Evolutionary conservation across 2,888 invertebrate species (phyloP).

Genomic region (Chrysomela aeneicollis): DNA sequence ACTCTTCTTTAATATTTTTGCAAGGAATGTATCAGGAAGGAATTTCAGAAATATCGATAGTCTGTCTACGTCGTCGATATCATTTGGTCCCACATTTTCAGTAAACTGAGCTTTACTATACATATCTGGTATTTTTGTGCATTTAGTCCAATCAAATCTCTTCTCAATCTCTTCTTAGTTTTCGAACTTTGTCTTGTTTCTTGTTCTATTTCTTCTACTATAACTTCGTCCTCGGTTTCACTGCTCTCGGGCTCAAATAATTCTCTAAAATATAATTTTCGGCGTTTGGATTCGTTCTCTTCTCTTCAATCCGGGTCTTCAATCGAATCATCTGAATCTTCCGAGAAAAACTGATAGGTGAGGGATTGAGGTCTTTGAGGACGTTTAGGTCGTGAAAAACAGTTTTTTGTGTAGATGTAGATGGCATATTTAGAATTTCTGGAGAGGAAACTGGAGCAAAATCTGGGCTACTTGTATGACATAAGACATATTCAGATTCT

Average conservation of each 20-base stretch:
- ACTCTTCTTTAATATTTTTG: no score
- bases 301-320: conserved; percentile 13
- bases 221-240: not conserved
- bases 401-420: no score
- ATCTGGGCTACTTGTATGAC: no score
- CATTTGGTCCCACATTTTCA: conserved; percentile 9
- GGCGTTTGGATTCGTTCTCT: not conserved
- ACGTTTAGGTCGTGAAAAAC: no score
- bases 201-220: not conserved
- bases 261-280: conserved; percentile 5
- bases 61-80: not conserved
- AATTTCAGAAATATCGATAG: not conserved
- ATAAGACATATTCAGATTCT: no score
- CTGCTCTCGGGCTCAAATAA: no score
- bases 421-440: no score
- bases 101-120: not conserved
- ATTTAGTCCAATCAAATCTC: not conserved
- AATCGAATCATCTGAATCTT: conserved; percentile 21
- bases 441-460: no score
- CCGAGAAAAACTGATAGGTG: not conserved
- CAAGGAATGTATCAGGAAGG: no score
- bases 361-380: no score
- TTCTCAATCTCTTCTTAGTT: no score
- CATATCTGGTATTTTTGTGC: conserved; percentile 3
- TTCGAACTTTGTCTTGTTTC: no score